These are phyloP conservation scores for Propithecus deckenii DNA, from an alignment of 2,797 vertebrate species.

Conservation along the genomic window DNA sequence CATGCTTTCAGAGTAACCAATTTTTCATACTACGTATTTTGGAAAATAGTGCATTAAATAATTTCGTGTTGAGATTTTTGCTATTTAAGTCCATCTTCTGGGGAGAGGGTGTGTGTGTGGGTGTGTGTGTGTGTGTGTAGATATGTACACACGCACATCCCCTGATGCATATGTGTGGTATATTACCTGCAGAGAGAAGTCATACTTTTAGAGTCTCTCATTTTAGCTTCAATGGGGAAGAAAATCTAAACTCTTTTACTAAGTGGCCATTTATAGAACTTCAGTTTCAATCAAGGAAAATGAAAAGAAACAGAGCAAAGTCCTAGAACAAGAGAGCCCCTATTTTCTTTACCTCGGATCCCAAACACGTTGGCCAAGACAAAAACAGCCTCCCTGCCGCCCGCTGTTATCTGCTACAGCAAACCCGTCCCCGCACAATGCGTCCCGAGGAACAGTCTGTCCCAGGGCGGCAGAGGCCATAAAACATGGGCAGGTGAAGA, in stretches of 20 bases:
- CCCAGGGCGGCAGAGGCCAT: neutral
- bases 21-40: neutral
- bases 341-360: slow-evolving; percentile 5
- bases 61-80: neutral
- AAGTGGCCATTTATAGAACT: slow-evolving; percentile 36
- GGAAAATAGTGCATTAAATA: neutral
- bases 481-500: slow-evolving; percentile 45
- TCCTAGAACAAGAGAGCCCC: slow-evolving; percentile 8
- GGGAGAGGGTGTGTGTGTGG: neutral
- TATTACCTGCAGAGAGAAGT: neutral
- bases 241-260: neutral
- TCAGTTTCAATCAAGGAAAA: slow-evolving; percentile 59
- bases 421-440: slow-evolving; percentile 51
- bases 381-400: slow-evolving; percentile 54
- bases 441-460: neutral
- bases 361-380: neutral
- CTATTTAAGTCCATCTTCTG: neutral
- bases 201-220: neutral
- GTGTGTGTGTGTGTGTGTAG: neutral
- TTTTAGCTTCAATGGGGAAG: neutral
- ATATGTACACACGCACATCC: neutral
- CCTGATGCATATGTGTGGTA: neutral
- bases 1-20: neutral
- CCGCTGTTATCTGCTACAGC: slow-evolving; percentile 33
- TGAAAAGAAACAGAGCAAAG: slow-evolving; percentile 4